Percentiles rank a stretch among this genome's conserved stretches.
These are phyloP conservation scores for Montipora sp. DNA, from an alignment of 64 coral and sea anemone genomes.

Conservation along the genomic window DNA sequence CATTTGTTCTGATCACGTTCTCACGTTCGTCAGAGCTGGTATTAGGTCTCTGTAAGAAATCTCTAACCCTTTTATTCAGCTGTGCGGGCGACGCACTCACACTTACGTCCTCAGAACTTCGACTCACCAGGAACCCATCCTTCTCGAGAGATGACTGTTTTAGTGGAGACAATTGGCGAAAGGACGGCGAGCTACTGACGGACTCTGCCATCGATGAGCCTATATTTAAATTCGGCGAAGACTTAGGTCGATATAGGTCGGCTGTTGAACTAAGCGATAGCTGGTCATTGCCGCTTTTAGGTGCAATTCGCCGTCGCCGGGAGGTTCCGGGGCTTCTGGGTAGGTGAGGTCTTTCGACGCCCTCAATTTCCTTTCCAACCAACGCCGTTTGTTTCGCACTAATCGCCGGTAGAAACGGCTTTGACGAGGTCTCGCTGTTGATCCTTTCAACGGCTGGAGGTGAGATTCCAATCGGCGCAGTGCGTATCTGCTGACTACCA, in stretches of 20 bases:
- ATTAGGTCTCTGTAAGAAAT: slow-evolving; percentile 77
- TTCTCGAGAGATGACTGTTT: neutral
- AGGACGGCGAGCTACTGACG: neutral
- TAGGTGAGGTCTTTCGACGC: neutral
- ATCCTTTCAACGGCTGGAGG: neutral
- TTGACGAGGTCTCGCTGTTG: neutral
- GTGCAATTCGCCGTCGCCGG: neutral
- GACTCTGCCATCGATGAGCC: neutral
- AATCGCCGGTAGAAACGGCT: slow-evolving; percentile 58
- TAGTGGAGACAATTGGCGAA: neutral
- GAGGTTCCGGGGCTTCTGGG: neutral
- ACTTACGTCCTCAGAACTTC: neutral
- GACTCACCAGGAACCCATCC: neutral
- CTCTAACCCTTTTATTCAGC: slow-evolving; percentile 60
- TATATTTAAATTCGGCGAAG: slow-evolving; percentile 62
- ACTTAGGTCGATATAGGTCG: slow-evolving; percentile 62
- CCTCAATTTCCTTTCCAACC: slow-evolving; percentile 17
- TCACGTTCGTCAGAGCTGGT: slow-evolving; percentile 29
- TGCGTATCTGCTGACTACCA: neutral
- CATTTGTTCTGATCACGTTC: neutral
- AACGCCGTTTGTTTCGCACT: slow-evolving; percentile 5
- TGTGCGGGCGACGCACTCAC: neutral
- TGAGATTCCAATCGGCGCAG: neutral
- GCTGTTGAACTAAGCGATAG: neutral
- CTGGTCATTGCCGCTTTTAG: neutral